Percentiles rank a stretch among this genome's conserved stretches.
Evolutionary conservation across 2,797 vertebrate genomes (phyloP).

Genomic region (Phylloscopus collybita): DNA sequence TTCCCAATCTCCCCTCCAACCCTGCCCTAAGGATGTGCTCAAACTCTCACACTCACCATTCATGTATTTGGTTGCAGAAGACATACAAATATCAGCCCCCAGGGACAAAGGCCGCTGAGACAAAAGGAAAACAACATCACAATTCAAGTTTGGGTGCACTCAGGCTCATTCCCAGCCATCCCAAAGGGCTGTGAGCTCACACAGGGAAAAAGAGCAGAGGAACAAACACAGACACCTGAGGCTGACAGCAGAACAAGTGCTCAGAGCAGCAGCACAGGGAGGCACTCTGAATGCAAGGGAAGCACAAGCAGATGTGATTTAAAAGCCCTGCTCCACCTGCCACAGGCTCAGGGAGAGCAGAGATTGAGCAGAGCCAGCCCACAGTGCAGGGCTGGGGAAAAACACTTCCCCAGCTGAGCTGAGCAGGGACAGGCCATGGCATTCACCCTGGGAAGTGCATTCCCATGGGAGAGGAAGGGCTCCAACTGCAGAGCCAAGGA

Average conservation of each 20-base stretch:
- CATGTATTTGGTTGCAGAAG: conserved; percentile 78
- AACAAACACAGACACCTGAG: not conserved
- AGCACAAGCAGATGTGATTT: not conserved
- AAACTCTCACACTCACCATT: too few relatives aligned
- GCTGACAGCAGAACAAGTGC: not conserved
- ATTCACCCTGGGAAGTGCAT: not conserved
- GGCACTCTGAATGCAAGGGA: not conserved
- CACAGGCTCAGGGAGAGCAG: not conserved
- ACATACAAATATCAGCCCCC: conserved; percentile 94
- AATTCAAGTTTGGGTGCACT: not conserved
- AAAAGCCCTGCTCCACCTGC: not conserved
- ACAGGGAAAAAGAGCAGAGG: not conserved
- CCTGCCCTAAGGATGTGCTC: too few relatives aligned
- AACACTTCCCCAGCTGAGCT: not conserved
- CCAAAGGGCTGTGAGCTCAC: not conserved
- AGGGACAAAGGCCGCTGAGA: conserved; percentile 88
- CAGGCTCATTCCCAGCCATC: not conserved
- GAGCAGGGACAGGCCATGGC: not conserved
- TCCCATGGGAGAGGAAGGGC: not conserved
- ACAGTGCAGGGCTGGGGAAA: not conserved
- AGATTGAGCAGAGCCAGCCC: not conserved
- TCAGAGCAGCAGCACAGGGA: not conserved
- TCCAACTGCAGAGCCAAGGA: not conserved
- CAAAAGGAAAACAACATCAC: not conserved
- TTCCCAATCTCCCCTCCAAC: too few relatives aligned